These are phyloP conservation scores for Aphaenogaster rudis DNA, from an alignment of 1,140 invertebrate species.

Conservation along the genomic window DNA sequence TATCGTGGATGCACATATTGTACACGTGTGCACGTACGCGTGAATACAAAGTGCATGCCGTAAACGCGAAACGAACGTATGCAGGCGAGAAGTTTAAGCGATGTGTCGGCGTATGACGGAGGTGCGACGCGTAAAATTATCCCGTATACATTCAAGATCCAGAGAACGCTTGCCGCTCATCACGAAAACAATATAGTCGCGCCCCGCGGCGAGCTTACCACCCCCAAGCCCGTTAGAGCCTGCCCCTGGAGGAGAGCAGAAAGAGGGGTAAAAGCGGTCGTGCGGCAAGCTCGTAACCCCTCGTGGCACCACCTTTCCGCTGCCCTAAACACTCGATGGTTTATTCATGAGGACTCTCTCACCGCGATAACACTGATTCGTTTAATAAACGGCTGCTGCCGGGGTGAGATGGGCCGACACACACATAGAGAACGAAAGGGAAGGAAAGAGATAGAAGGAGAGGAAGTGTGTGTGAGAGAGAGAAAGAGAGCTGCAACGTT, in stretches of 20 bases:
- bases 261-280: slow-evolving; percentile 70
- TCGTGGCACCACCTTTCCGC: slow-evolving; percentile 74
- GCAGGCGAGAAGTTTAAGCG: not conserved
- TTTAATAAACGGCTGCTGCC: slow-evolving; percentile 84
- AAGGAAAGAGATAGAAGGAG: not conserved
- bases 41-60: slow-evolving; percentile 7
- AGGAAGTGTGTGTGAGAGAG: slow-evolving; percentile 6
- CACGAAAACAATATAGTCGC: slow-evolving; percentile 86
- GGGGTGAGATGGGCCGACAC: slow-evolving; percentile 65
- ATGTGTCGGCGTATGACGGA: not conserved
- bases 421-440: slow-evolving; percentile 23
- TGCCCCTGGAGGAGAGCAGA: slow-evolving; percentile 54
- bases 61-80: not conserved
- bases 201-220: slow-evolving; percentile 82
- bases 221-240: slow-evolving; percentile 71
- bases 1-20: not conserved
- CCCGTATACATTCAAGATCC: slow-evolving; percentile 69
- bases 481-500: slow-evolving; percentile 77
- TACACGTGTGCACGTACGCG: not conserved
- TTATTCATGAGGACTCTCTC: slow-evolving; percentile 86
- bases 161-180: slow-evolving; percentile 83
- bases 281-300: slow-evolving; percentile 75
- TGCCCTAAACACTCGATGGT: slow-evolving; percentile 85
- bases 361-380: slow-evolving; percentile 86
- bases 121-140: slow-evolving; percentile 74